These are phyloP conservation scores for Sebastes hubbsi DNA, from an alignment of 2,797 vertebrate genomes.

Conservation along the genomic window DNA sequence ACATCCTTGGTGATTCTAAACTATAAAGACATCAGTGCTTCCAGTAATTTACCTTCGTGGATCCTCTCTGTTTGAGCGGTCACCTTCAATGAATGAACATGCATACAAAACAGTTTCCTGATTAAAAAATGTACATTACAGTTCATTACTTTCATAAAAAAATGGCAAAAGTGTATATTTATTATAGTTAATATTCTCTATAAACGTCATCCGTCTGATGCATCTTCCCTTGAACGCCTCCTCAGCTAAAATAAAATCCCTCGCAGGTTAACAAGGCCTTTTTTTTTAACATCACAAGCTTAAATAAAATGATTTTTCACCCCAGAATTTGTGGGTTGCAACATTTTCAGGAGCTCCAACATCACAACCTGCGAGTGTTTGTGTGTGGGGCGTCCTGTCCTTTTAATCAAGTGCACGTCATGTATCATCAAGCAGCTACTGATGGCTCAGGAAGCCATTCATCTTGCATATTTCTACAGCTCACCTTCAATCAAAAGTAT, in stretches of 20 bases:
- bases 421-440: slow-evolving; percentile 29
- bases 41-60: neutral
- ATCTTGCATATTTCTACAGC: slow-evolving; percentile 58
- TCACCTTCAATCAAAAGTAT: slow-evolving; percentile 20
- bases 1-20: neutral
- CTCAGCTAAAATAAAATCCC: neutral
- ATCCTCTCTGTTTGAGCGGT: neutral
- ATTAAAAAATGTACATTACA: slow-evolving; percentile 41
- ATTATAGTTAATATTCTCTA: slow-evolving; percentile 34
- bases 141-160: slow-evolving; percentile 29
- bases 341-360: too few relatives aligned
- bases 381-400: neutral
- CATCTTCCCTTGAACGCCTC: neutral
- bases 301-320: neutral
- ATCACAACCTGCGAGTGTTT: neutral
- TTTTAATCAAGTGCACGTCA: neutral
- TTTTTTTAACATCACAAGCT: neutral
- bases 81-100: slow-evolving; percentile 40
- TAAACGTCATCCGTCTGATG: slow-evolving; percentile 10
- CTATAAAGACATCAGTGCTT: slow-evolving; percentile 13
- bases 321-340: neutral
- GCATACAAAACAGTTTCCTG: slow-evolving; percentile 65
- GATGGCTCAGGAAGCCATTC: neutral
- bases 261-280: neutral
- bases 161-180: slow-evolving; percentile 43